Evolutionary conservation across 1,140 invertebrate genomes (phyloP), one percentile per base, ranked within the genome.

Genomic region (Pogonognathellus flavescens): DNA sequence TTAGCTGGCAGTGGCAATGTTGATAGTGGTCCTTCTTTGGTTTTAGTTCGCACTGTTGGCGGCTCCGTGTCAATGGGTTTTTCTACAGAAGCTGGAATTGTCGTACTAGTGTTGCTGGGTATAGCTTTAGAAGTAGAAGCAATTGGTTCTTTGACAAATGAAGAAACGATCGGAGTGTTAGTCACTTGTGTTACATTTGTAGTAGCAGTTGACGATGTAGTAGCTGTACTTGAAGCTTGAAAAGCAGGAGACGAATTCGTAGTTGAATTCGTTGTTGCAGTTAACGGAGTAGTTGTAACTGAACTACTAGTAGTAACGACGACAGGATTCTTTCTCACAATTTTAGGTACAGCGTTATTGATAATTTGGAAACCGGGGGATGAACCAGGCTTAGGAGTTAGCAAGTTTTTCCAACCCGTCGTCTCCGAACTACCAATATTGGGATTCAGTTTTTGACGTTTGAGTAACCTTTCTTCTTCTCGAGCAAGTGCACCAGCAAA

Each of bases 131-230:
- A 31, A 4, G 22, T 66, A 10, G 62, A 66, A 66, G 11, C 76
- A 14, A 20, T 16, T 6, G 41, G 13, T 52, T 50, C 49, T 52
- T 50, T 80, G 4, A 55, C 49, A 52, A 55, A 80, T 52, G 76
- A 80, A 18, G 76, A 80, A 18, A 55, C 76, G 18, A 55, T 52
- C 8, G 76, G 49, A 14, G 76, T 80, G 1, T 25, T 55, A 52
- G 76, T 80, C 4, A 16, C 41, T 18, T 80, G 49, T 8, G 76
- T 52, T 16, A 80, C 52, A 52, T 80, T 80, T 10, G 52, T 80
- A n/a, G 76, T 80, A 5, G 76, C 76, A 13, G 76, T 55, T 50
- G 76, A 80, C 41, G 76, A 50, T 13, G 76, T n/a, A n/a, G n/a
- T n/a, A n/a, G n/a, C n/a, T n/a, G n/a, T n/a, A n/a, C n/a, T n/a